Conservation (phyloP, 2,797 vertebrate species). For the Mus spretus region DNA sequence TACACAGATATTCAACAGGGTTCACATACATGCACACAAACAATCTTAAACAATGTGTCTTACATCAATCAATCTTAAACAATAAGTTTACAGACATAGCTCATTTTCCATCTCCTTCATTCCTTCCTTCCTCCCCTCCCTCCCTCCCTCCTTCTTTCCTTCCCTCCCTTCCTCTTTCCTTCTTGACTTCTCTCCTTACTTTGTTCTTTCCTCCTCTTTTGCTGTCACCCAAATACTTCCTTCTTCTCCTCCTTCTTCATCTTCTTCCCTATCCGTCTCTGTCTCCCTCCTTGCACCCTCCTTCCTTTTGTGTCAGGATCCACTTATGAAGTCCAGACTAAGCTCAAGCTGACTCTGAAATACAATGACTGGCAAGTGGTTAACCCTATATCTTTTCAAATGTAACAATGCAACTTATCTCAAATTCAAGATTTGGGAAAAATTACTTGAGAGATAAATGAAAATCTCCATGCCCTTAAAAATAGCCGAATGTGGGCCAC, state of each 20-base stretch:
- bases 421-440: slow-evolving; percentile 62
- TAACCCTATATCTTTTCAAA: slow-evolving; percentile 58
- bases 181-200: too few relatives aligned
- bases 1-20: neutral
- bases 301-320: neutral
- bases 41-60: neutral
- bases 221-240: neutral
- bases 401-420: slow-evolving; percentile 56
- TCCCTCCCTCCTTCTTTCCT: neutral
- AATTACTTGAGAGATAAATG: slow-evolving; percentile 53
- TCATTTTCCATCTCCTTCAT: neutral
- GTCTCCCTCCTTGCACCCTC: too few relatives aligned
- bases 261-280: neutral
- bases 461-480: slow-evolving; percentile 66
- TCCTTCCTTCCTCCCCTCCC: neutral
- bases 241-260: too few relatives aligned
- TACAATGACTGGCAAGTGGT: slow-evolving; percentile 4
- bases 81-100: neutral
- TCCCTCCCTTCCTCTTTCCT: too few relatives aligned
- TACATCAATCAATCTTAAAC: neutral
- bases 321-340: neutral
- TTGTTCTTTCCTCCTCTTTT: too few relatives aligned
- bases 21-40: neutral
- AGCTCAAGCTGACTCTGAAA: slow-evolving; percentile 12
- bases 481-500: slow-evolving; percentile 63